Base-by-base conservation (phyloP, 2,113 vertebrate genomes). In the Actinemys pallida region DNA sequence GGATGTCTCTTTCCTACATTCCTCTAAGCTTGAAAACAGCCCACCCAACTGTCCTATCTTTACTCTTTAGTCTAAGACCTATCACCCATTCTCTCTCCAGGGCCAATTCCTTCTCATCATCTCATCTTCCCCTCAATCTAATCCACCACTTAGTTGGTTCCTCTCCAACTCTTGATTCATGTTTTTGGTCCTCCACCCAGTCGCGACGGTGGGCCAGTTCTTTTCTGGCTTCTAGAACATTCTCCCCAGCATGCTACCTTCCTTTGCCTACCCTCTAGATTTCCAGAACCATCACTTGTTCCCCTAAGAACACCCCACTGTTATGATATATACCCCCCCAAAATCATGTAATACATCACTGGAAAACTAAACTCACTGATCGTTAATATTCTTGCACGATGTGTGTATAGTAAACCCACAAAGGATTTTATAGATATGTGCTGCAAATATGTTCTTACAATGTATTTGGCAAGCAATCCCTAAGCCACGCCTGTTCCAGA, bases 101-200 rank as follows among this genome's bases (percentile, higher is more conserved):
- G 39, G 8, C 12, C 7, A 75, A 13, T 39, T 75, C 72, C 39
- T 25, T 75, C n/a, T 31, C 69, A 75, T 42, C 39, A 75, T 75
- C 11, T 75, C 72, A 75, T 24, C 0, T 3, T 75, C 81, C 90
- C 27, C 35, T 85, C 57, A 54, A 2, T 52, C 5, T 7, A 12
- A 1, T 87, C 93, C 54, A 31, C 62, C 1, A 6, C 9, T 1
- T 2, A 7, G 0, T 3, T 52, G 27, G 1, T 50, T 83, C 76
- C 3, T 42, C 59, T 12, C 53, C 81, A 93, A 10, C 10, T 88
- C 65, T 89, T 1, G 1, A 83, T 72, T 0, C 0, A 69, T n/a
- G 35, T 69, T n/a, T 19, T 69, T 45, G 3, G 42, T 45, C 39
- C 42, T 45, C 42, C 42, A 27, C 6, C 42, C 17, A 39, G 17